These are phyloP conservation scores for Octodonta nipae DNA, from an alignment of 2,888 invertebrate species.

Conservation along the genomic window DNA sequence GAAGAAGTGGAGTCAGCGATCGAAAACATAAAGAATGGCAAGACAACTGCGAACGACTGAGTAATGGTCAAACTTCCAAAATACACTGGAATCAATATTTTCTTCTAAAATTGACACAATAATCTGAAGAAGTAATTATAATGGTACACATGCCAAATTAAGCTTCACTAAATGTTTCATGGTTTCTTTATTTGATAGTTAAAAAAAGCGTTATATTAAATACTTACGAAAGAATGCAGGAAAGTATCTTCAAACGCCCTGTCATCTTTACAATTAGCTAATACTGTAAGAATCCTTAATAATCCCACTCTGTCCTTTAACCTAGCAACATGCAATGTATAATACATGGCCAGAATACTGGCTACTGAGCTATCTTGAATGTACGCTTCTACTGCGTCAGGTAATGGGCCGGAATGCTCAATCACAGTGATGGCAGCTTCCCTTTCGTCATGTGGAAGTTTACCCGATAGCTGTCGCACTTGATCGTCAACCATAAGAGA, in stretches of 20 bases:
- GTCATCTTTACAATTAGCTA: slow-evolving; percentile 83
- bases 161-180: too few relatives aligned
- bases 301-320: slow-evolving; percentile 67
- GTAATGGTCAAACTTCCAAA: too few relatives aligned
- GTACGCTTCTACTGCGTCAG: slow-evolving; percentile 86
- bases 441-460: slow-evolving; percentile 82
- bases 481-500: slow-evolving; percentile 84
- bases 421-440: slow-evolving; percentile 86
- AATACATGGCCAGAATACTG: slow-evolving; percentile 88
- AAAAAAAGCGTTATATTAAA: too few relatives aligned
- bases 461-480: slow-evolving; percentile 68
- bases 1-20: too few relatives aligned
- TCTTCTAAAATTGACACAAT: too few relatives aligned
- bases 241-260: slow-evolving; percentile 91
- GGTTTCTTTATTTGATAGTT: too few relatives aligned
- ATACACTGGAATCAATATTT: too few relatives aligned
- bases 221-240: slow-evolving; percentile 68
- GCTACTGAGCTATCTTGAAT: slow-evolving; percentile 84
- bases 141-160: too few relatives aligned
- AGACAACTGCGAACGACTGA: too few relatives aligned
- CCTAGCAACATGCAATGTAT: slow-evolving; percentile 77
- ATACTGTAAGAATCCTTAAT: slow-evolving; percentile 73
- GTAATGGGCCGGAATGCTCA: slow-evolving; percentile 84
- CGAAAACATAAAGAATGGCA: too few relatives aligned
- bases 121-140: too few relatives aligned